Conservation (phyloP, 1,140 invertebrate genomes). For the Laodelphax striatellus region DNA sequence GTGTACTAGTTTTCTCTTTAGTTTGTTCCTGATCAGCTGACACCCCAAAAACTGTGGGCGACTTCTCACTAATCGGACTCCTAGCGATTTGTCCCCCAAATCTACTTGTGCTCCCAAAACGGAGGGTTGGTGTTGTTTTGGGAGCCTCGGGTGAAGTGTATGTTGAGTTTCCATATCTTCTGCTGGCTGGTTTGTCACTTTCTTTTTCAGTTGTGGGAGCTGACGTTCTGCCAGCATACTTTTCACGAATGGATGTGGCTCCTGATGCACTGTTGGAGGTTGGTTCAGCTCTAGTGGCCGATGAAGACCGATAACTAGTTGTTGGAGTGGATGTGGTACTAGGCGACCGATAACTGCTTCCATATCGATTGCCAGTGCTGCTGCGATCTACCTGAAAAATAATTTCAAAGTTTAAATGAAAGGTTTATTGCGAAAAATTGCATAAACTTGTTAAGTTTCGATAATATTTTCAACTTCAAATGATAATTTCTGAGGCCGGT, state of each 20-base stretch:
- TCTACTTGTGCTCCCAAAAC: slow-evolving; percentile 18
- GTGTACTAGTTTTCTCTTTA: background rate
- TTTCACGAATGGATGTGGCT: slow-evolving; percentile 7
- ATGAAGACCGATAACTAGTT: slow-evolving; percentile 3
- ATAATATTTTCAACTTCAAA: too few relatives aligned
- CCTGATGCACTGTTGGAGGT: background rate
- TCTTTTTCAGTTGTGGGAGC: background rate
- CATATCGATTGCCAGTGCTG: background rate
- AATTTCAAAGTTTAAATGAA: background rate
- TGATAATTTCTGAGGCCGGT: too few relatives aligned
- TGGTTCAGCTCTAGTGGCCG: background rate
- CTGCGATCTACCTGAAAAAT: slow-evolving; percentile 11
- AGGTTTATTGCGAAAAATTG: background rate
- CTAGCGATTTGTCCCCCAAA: slow-evolving; percentile 21
- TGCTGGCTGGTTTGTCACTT: background rate
- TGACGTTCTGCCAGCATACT: slow-evolving; percentile 6
- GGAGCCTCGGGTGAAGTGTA: background rate
- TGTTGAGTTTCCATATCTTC: background rate
- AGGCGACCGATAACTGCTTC: background rate
- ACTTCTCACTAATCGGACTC: slow-evolving; percentile 21
- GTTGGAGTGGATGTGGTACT: background rate
- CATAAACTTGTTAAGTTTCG: too few relatives aligned
- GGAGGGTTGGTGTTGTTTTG: slow-evolving; percentile 9
- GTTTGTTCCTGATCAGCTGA: slow-evolving; percentile 12
- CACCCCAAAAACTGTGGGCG: slow-evolving; percentile 22